Conservation (phyloP, 2,888 invertebrate species). For the Taphrorychus bicolor region DNA sequence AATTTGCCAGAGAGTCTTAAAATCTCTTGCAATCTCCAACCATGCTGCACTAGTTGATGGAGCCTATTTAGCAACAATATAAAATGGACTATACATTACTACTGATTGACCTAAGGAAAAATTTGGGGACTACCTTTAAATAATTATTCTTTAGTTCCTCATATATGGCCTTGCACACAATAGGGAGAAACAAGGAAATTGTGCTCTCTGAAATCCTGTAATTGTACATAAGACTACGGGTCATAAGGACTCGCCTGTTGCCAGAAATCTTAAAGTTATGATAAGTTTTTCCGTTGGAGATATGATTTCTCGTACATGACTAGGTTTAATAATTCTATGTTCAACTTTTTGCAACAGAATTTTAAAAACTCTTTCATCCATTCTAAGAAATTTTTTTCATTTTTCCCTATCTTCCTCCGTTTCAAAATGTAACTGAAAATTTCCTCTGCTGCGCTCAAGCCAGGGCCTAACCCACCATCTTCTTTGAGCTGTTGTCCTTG, state of each 20-base stretch:
- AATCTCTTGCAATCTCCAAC: conserved; percentile 34
- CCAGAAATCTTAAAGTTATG: conserved; percentile 30
- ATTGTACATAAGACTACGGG: conserved; percentile 20
- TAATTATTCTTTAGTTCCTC: conserved; percentile 17
- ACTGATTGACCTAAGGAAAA: not conserved
- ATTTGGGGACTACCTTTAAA: conserved; percentile 20
- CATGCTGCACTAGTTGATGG: conserved; percentile 36
- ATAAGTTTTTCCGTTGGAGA: conserved; percentile 22
- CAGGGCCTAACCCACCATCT: not conserved
- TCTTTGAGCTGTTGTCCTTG: too few species aligned
- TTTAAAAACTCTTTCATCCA: conserved; percentile 20
- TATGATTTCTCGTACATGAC: conserved; percentile 7
- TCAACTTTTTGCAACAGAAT: conserved; percentile 21
- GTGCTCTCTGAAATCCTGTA: conserved; percentile 21
- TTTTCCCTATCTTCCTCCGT: too few species aligned
- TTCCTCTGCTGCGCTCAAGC: not conserved
- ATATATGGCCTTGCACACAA: conserved; percentile 2
- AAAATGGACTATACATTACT: not conserved
- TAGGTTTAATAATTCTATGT: conserved; percentile 22
- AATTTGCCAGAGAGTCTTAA: conserved; percentile 43
- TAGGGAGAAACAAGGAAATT: conserved; percentile 2
- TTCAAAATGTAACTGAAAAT: not conserved
- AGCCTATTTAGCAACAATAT: conserved; percentile 16
- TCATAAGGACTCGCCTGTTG: conserved; percentile 36
- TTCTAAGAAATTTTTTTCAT: conserved; percentile 23